A percentile compares a stretch with the other conserved stretches of the same genome.
These are phyloP conservation scores for Irena cyanogastra DNA, from an alignment of 2,113 vertebrate species.

Conservation along the genomic window DNA sequence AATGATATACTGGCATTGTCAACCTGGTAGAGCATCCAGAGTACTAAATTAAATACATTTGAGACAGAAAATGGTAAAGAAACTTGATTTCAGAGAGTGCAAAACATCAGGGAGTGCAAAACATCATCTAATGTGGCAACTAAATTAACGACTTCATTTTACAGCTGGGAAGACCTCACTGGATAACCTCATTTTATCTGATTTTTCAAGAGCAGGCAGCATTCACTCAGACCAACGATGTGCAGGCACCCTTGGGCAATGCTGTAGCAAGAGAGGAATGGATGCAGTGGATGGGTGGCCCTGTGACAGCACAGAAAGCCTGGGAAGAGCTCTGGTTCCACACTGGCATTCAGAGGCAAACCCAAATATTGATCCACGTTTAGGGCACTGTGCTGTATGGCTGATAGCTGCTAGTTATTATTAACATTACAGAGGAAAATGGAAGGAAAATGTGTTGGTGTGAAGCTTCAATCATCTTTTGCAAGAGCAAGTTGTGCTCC, in stretches of 20 bases:
- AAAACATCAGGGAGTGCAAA: background rate
- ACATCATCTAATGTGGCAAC: background rate
- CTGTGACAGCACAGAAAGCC: background rate
- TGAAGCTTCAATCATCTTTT: background rate
- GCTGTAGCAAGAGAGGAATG: background rate
- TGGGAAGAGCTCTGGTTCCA: background rate
- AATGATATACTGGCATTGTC: background rate
- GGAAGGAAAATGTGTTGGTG: background rate
- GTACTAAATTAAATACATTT: background rate
- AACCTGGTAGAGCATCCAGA: background rate
- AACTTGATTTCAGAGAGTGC: background rate
- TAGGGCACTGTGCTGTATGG: background rate
- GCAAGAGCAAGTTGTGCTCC: background rate
- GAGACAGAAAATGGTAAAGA: background rate
- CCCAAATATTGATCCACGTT: background rate
- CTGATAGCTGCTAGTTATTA: background rate
- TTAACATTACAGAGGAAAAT: background rate
- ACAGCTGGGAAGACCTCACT: background rate
- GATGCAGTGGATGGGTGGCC: background rate
- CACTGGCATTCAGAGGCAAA: background rate
- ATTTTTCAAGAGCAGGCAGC: background rate
- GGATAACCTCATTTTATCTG: background rate
- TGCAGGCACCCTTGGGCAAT: background rate
- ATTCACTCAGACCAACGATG: background rate
- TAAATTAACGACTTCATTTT: background rate